Evolutionary conservation across 1,140 invertebrate species (phyloP).

Genomic region (Temnothorax curvispinosus): DNA sequence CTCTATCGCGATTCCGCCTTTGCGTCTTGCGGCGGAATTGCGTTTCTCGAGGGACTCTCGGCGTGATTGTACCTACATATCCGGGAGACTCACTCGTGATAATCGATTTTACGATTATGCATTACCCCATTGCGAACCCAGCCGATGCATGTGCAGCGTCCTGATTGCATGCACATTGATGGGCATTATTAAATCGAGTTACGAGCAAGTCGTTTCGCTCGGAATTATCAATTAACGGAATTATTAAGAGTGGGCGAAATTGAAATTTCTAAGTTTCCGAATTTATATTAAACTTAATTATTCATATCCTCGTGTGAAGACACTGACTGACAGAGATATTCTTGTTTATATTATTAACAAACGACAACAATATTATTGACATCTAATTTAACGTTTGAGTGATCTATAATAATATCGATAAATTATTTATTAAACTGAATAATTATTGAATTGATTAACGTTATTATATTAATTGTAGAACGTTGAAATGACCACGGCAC

Average conservation of each 20-base stretch:
- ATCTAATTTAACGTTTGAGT: not conserved
- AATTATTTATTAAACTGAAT: not conserved
- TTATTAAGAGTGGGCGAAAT: not conserved
- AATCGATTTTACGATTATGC: constrained; percentile 44
- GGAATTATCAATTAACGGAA: not conserved
- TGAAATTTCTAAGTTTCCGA: not conserved
- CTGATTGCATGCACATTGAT: constrained; percentile 13
- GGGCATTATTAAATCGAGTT: constrained; percentile 15
- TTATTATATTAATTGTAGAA: not conserved
- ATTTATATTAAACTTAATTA: not conserved
- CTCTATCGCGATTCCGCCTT: not conserved
- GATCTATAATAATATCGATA: not conserved
- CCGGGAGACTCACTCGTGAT: constrained; percentile 21
- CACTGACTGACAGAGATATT: not conserved
- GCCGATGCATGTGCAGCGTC: not conserved
- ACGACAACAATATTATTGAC: not conserved
- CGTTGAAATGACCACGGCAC: no score
- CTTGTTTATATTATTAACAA: not conserved
- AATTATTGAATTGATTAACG: not conserved
- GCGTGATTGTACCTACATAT: constrained; percentile 1
- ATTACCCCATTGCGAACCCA: not conserved
- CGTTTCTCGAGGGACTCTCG: not conserved
- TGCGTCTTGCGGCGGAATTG: constrained; percentile 4
- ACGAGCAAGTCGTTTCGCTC: not conserved
- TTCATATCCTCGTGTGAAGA: not conserved